These are phyloP conservation scores for Pseudolaguvia tuberculata DNA, from an alignment of 2,113 vertebrate genomes.

Conservation along the genomic window DNA sequence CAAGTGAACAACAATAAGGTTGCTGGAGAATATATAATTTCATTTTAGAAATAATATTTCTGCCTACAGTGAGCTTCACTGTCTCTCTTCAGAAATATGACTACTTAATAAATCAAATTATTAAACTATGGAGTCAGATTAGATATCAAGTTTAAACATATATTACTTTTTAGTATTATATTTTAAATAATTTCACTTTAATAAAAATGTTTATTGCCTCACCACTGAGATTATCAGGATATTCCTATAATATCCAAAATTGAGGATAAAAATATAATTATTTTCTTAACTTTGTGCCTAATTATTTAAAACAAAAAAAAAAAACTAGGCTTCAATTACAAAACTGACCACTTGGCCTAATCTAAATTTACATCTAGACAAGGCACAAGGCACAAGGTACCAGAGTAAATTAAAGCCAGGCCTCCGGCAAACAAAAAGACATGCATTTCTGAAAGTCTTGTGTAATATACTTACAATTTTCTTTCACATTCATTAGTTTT, in stretches of 20 bases:
- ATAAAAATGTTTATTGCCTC: neutral
- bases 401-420: neutral
- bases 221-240: neutral
- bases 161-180: neutral
- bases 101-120: neutral
- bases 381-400: neutral
- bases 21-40: neutral
- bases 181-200: neutral
- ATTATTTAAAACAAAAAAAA: too few species aligned
- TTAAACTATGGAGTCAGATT: neutral
- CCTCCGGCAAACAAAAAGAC: neutral
- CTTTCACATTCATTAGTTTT: conserved; percentile 13
- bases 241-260: neutral
- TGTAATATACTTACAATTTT: neutral
- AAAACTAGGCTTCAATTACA: too few species aligned
- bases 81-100: neutral
- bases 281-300: too few species aligned
- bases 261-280: too few species aligned
- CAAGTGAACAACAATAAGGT: neutral
- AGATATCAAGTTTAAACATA: neutral
- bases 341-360: neutral
- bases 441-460: neutral
- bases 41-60: neutral
- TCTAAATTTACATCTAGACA: neutral
- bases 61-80: neutral